Evolutionary conservation across 2,113 vertebrate species (phyloP).

Genomic region (Corythornis cristatus): DNA sequence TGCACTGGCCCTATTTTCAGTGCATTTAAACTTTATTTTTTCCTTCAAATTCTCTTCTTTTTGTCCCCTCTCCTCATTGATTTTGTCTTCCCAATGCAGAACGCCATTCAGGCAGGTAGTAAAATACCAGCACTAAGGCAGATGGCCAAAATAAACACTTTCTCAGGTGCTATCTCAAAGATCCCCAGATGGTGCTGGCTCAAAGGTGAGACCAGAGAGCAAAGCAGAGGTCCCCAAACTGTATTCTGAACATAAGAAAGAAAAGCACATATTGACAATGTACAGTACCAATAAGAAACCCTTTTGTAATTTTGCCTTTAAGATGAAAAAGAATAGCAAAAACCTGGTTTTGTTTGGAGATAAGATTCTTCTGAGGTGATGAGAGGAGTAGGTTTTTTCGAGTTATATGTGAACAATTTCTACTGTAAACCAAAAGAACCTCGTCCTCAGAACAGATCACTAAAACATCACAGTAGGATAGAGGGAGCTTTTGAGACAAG

Average conservation of each 20-base stretch:
- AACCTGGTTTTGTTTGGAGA: neutral
- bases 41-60: neutral
- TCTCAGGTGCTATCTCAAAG: neutral
- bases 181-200: neutral
- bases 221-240: neutral
- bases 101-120: neutral
- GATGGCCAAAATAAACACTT: neutral
- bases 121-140: neutral
- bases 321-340: neutral
- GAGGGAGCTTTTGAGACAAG: neutral
- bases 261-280: neutral
- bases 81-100: neutral
- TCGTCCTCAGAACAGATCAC: neutral
- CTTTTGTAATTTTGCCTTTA: neutral
- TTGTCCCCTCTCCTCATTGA: neutral
- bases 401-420: neutral
- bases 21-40: neutral
- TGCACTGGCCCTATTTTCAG: neutral
- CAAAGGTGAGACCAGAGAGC: neutral
- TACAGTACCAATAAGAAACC: neutral
- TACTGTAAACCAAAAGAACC: neutral
- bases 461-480: neutral
- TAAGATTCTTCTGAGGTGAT: neutral
- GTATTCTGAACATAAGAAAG: neutral
- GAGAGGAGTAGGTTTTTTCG: neutral